Evolutionary conservation across 2,797 vertebrate species (phyloP).

Genomic region (Sebastes variabilis): DNA sequence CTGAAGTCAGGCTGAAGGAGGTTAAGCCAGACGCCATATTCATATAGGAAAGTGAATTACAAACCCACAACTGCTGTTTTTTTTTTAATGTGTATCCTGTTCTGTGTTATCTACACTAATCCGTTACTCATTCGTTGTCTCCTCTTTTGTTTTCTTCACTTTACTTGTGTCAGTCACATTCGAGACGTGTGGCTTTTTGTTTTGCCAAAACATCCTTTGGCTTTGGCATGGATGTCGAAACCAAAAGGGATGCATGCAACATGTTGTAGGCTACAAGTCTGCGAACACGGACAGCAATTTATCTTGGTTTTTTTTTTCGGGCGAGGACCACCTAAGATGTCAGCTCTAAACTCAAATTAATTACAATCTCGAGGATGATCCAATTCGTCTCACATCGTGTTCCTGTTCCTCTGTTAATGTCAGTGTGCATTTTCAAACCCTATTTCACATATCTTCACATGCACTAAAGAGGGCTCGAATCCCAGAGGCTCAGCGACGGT

Average conservation of each 20-base stretch:
- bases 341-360: constrained; percentile 61
- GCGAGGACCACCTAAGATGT: constrained; percentile 76
- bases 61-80: neutral
- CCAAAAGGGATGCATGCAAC: constrained; percentile 63
- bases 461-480: constrained; percentile 12
- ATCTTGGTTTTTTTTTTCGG: neutral
- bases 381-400: constrained; percentile 22
- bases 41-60: neutral
- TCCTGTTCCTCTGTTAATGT: constrained; percentile 1
- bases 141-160: constrained; percentile 24
- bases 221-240: constrained; percentile 51
- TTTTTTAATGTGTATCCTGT: neutral
- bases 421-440: constrained; percentile 9
- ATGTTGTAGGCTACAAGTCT: constrained; percentile 65
- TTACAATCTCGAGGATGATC: constrained; percentile 56
- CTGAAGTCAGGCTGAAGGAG: neutral
- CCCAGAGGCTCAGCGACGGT: constrained; percentile 54
- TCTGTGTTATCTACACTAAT: neutral
- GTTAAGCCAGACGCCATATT: neutral
- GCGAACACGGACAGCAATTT: constrained; percentile 33
- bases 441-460: constrained; percentile 33
- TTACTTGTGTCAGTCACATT: constrained; percentile 43
- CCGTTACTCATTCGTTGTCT: neutral
- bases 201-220: constrained; percentile 70
- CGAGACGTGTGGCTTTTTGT: constrained; percentile 53